Evolutionary conservation across 2,888 invertebrate species (phyloP), one percentile per base, ranked within the genome.

Genomic region (Steinernema scapterisci): DNA sequence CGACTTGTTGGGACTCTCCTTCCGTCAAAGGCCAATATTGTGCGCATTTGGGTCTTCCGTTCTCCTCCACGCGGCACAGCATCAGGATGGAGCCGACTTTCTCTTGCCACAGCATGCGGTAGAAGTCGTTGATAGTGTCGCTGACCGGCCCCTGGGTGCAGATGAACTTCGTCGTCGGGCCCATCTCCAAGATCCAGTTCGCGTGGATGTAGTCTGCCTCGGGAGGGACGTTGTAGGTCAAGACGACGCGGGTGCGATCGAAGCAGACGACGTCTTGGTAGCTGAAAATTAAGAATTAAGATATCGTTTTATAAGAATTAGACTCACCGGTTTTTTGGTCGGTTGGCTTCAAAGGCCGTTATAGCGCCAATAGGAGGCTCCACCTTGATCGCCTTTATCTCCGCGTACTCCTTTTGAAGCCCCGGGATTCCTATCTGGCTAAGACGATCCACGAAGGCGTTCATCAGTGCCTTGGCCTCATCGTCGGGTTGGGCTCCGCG

Each of bases 31-130:
- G 76, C 71, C 74, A 76, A 45, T 76, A 76, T 31, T 76, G 76
- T 13, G 74, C 74, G 52, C 76, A 76, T 52, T 76, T 76, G 0
- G 52, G 25, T 16, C 54, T 71, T 1, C 74, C 74, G 43, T 43
- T 25, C 54, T 76, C 76, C n/a, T 51, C 71, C 27, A 43, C 63
- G 5, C 56, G 73, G 25, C 76, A 76, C 56, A 76, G 56, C 76
- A 76, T 76, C n/a, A 76, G 19, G 21, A 76, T 52, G n/a, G 76
- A 70, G 7, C n/a, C 13, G 43, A 45, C 46, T 25, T 72, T 71
- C 48, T 76, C 76, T 48, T 76, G 76, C 76, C 76, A 76, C 21
- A 76, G 23, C 76, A 76, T 75, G 31, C 71, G 51, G 76, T 71
- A 76, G 46, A 73, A 76, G 27, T 76, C 76, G 72, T 51, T 70